Evolutionary conservation across 2,797 vertebrate genomes (phyloP).

Genomic region (Artibeus jamaicensis): DNA sequence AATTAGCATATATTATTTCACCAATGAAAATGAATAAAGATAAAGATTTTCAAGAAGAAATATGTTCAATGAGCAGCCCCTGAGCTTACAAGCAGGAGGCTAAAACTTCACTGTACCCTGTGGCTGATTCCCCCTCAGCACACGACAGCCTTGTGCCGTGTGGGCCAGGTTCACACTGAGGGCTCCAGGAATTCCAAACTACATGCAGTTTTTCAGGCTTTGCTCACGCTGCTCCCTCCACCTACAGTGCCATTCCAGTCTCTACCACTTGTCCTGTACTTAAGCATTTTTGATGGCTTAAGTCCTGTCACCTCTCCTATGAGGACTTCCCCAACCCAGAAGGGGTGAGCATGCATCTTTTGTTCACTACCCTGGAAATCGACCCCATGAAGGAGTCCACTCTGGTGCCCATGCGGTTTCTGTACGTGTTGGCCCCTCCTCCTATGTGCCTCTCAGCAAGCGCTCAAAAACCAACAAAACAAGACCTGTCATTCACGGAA

Average conservation of each 20-base stretch:
- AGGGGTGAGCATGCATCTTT: not conserved
- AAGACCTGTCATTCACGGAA: not conserved
- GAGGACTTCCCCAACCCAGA: not conserved
- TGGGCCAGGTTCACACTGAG: not conserved
- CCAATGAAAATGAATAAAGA: not conserved
- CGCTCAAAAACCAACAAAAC: not conserved
- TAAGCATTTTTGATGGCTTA: not conserved
- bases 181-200: not conserved
- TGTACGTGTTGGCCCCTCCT: not conserved
- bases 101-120: not conserved
- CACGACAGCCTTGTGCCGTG: fast-evolving
- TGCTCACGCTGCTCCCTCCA: not conserved
- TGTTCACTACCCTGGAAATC: not conserved
- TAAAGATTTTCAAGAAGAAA: not conserved
- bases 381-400: not conserved
- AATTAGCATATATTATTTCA: not conserved
- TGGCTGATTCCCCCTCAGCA: not conserved
- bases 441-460: not conserved
- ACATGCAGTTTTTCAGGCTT: not conserved
- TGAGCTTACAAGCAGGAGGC: not conserved
- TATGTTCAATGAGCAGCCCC: not conserved
- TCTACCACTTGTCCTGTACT: not conserved
- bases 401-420: no score
- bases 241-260: not conserved
- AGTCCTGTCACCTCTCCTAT: not conserved